Evolutionary conservation across 2,797 vertebrate species (phyloP), one percentile per base, ranked within the genome.

Genomic region (Pitangus sulphuratus): DNA sequence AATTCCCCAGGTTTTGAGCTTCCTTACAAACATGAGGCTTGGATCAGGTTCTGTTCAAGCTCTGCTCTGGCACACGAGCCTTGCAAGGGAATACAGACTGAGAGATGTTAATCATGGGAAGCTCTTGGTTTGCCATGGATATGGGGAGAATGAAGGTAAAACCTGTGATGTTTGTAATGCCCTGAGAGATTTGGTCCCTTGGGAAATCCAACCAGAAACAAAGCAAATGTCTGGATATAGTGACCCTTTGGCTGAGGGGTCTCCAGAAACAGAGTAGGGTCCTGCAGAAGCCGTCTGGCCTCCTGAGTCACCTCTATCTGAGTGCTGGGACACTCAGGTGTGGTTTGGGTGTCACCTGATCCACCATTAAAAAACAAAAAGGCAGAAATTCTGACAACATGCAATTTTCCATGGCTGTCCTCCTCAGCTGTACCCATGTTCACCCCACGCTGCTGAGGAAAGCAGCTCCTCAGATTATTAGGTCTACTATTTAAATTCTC

Each of bases 401-500:
- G 30, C 28, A 31, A 10, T 88, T 65, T 61, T 50, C 69, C 26
- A 9, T 5, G n/a, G 22, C 28, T 40, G 12, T 26, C 20, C 22
- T 88, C 45, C 75, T 68, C 65, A 66, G 44, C 35, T 22, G 8
- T 8, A 7, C 20, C 3, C 2, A 17, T 5, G 39, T 35, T 84
- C 89, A 81, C 57, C n/a, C 78, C 33, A 31, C 2, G 6, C 11
- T 1, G 0, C 18, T 10, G 31, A 89, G 50, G 75, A 75, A 83
- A 70, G 56, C 57, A 39, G 48, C 56, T 74, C 61, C 72, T 88
- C 93, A 53, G 66, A 50, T 93, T 84, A 79, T 84, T 20, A 64
- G 77, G 79, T 66, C 93, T 93, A 94, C 91, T 84, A 45, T 90
- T 96, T 79, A 92, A 93, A 96, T 88, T 69, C 80, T 84, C 79